Percentiles rank a stretch among this genome's conserved stretches.
phyloP scores from a whole-genome alignment of 1,140 invertebrate species.

The Teleogryllus occipitalis region DNA sequence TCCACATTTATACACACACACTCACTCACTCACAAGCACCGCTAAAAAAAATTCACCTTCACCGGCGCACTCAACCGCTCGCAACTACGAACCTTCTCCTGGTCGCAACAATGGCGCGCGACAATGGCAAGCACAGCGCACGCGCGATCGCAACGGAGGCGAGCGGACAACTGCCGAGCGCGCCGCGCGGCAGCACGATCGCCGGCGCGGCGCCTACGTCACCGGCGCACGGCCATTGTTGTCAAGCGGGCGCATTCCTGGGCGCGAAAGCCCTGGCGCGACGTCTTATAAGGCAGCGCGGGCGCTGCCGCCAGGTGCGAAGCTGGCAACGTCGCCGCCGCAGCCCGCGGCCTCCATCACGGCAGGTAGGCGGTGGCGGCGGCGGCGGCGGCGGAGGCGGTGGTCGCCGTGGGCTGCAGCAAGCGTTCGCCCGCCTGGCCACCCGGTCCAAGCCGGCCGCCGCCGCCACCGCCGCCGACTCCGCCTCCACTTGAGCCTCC shows the following conservation, averaged over 20 bases:
- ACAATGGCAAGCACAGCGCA: neutral
- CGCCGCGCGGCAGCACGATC: neutral
- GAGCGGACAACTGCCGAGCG: neutral
- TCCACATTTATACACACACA: too few relatives aligned
- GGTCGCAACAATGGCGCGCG: neutral
- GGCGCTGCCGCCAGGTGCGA: neutral
- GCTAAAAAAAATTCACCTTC: too few relatives aligned
- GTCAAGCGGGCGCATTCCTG: neutral
- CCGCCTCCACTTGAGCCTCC: neutral
- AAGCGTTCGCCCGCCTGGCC: neutral
- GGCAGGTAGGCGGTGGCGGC: neutral
- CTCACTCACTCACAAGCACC: too few relatives aligned
- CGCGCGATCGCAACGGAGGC: neutral
- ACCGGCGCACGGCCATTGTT: neutral
- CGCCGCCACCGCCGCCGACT: too few relatives aligned
- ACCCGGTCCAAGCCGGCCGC: neutral
- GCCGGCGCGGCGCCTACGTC: too few relatives aligned
- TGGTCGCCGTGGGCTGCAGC: neutral
- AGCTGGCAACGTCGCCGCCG: neutral
- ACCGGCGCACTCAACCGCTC: too few relatives aligned
- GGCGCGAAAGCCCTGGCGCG: neutral
- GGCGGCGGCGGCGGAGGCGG: neutral
- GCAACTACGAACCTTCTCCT: too few relatives aligned
- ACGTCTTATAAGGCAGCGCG: neutral
- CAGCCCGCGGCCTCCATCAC: neutral